Evolutionary conservation across 2,888 invertebrate genomes (phyloP), one percentile per base, ranked within the genome.

Genomic region (Chymomyza amoena): DNA sequence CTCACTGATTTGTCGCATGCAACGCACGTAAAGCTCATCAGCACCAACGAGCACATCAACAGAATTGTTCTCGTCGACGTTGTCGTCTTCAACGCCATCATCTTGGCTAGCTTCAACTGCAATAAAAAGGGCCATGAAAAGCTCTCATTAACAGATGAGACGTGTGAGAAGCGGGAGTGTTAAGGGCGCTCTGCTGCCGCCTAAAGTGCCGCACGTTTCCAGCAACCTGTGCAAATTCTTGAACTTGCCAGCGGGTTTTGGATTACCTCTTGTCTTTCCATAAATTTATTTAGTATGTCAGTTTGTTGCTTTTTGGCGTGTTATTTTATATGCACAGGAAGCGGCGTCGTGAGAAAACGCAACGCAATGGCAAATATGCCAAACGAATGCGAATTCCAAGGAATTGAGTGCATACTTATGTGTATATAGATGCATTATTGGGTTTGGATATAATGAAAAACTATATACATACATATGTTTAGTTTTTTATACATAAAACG

Each of bases 311-410:
- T 13, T 13, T 45, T 45, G 39, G 39, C 39, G 39, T 45, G 39
- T 45, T 45, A 45, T 45, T 54, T 54, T 25, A 15, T 18, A 15
- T 18, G 57, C 60, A 28, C 60, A 60, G 60, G 60, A 60, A 60
- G 60, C 60, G 36, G 60, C 60, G 60, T 16, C 60, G 36, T 60
- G 60, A 60, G 60, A 60, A 60, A 60, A 60, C 32, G 60, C 13
- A 28, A 25, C 20, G 57, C 16, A 57, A 57, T 57, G 57, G 13
- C 39, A 45, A 45, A 45, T 45, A 45, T 45, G 39, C 39, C 39
- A 45, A 45, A 13, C 39, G 39, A 45, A 45, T 45, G 16, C 54
- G 28, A 57, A 57, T 57, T 57, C 57, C 57, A 28, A 0, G 54
- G 54, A 54, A 45, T 45, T 45, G 39, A 13, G 39, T 54, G 20